These are phyloP conservation scores for Eleginops maclovinus DNA, from an alignment of 2,113 vertebrate species.

Conservation along the genomic window DNA sequence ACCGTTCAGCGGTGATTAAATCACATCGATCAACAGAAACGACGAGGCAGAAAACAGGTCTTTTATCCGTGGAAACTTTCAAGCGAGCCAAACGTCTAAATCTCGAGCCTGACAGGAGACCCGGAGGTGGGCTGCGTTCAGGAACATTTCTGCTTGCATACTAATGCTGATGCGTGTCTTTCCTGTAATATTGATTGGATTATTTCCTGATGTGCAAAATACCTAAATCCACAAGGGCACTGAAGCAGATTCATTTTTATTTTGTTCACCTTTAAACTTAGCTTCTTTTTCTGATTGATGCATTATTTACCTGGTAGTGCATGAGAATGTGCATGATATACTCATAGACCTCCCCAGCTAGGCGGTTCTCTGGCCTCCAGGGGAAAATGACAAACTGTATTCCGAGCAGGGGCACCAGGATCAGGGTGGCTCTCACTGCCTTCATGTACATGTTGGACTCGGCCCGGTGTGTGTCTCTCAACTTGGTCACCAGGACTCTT, in stretches of 20 bases:
- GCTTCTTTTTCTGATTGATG: neutral
- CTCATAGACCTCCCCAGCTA: constrained; percentile 94
- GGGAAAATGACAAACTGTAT: constrained; percentile 97
- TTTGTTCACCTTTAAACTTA: neutral
- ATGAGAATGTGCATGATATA: constrained; percentile 97
- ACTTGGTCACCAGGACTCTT: constrained; percentile 94
- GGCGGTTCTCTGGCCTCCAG: constrained; percentile 94
- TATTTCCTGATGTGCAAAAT: neutral
- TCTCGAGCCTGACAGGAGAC: neutral
- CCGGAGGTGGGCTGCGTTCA: neutral
- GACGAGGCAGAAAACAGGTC: neutral
- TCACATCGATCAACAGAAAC: constrained; percentile 21
- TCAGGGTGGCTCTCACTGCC: constrained; percentile 94
- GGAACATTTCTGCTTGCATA: neutral
- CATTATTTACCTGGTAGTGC: constrained; percentile 92
- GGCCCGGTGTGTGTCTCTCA: constrained; percentile 91
- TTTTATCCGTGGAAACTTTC: constrained; percentile 4
- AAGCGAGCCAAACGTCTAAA: neutral
- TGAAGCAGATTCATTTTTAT: neutral
- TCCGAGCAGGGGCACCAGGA: constrained; percentile 95
- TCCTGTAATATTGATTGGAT: neutral
- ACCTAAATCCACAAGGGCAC: neutral
- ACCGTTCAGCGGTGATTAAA: constrained; percentile 4
- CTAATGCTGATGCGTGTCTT: neutral
- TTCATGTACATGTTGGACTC: constrained; percentile 99